Base-by-base conservation (phyloP, 1,140 invertebrate genomes). In the Calliphora vicina region DNA sequence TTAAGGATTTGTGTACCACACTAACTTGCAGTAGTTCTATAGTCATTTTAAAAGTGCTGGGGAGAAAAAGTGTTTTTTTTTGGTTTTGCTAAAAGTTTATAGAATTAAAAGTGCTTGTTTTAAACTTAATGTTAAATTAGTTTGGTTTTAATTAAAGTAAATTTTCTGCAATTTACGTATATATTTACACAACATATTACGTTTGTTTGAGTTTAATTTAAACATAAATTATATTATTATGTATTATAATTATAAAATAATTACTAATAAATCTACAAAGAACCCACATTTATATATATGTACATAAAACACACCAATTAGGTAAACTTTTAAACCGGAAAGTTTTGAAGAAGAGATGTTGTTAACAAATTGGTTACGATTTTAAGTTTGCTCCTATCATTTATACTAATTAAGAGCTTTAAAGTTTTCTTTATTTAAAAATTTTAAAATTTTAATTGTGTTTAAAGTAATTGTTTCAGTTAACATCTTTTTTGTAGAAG, bases 211-310 rank as follows among this genome's bases (percentile, higher is more conserved):
- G 35, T 35, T 35, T 8, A 35, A 35, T 35, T 35, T 35, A 35
- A 35, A 35, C 10, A 82, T 82, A 45, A 81, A 72, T 35, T 35
- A 78, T 10, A 78, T n/a, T n/a, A n/a, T n/a, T n/a, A n/a, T n/a
- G n/a, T 20, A 84, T 20, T 50, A n/a, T 50, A 82, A 85, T 42
- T 71, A 76, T 84, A 83, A 85, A 84, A 82, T 85, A 84, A 84
- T 84, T 84, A 85, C 82, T 84, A 73, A 83, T 78, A n/a, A n/a
- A 84, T 81, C 85, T 81, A 74, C 67, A 42, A 80, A 83, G 80
- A 84, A 73, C 72, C 74, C 61, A 67, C 61, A 67, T 67, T 67
- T 67, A 67, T 67, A 23, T 67, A 8, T 67, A 67, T 67, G 20
- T 23, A 67, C 50, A 67, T 67, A 67, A 67, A 67, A 67, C 61